Evolutionary conservation across 2,888 invertebrate species (phyloP).

Genomic region (Ennomos erosarius): DNA sequence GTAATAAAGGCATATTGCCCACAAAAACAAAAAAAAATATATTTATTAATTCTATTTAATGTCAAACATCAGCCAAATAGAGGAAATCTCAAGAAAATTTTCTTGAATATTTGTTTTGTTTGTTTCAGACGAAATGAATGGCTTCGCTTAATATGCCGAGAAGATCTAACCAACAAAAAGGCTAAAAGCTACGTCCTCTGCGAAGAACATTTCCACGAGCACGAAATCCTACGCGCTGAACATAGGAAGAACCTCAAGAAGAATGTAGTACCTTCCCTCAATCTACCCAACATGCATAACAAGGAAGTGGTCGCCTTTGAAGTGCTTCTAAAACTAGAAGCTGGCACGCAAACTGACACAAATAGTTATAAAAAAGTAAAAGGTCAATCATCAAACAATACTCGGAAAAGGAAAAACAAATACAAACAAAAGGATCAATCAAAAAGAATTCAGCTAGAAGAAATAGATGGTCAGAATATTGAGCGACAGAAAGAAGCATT

Average conservation of each 20-base stretch:
- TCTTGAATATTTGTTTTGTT: neutral
- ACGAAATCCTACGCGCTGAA: constrained; percentile 24
- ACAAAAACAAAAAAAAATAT: too few species aligned
- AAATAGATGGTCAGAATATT: constrained; percentile 9
- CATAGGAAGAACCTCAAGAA: constrained; percentile 36
- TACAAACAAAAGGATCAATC: constrained; percentile 3
- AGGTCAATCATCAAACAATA: neutral
- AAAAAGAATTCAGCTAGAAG: constrained; percentile 16
- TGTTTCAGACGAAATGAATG: constrained; percentile 23
- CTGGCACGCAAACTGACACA: constrained; percentile 16
- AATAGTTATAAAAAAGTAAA: neutral
- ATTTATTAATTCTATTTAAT: too few species aligned
- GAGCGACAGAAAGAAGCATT: constrained; percentile 22
- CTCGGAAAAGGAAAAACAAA: constrained; percentile 16
- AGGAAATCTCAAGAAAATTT: neutral
- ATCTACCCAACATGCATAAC: constrained; percentile 28
- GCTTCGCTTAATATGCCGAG: constrained; percentile 24
- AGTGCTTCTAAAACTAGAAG: constrained; percentile 3
- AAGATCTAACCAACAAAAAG: constrained; percentile 16
- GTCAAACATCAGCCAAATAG: too few species aligned
- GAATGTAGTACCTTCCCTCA: constrained; percentile 42
- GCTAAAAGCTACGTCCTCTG: constrained; percentile 36
- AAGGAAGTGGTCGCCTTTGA: constrained; percentile 20
- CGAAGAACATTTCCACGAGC: constrained; percentile 39
- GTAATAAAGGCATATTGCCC: too few species aligned